Evolutionary conservation across 1,140 invertebrate genomes (phyloP), one percentile per base, ranked within the genome.

Genomic region (Zaprionus ghesquierei): DNA sequence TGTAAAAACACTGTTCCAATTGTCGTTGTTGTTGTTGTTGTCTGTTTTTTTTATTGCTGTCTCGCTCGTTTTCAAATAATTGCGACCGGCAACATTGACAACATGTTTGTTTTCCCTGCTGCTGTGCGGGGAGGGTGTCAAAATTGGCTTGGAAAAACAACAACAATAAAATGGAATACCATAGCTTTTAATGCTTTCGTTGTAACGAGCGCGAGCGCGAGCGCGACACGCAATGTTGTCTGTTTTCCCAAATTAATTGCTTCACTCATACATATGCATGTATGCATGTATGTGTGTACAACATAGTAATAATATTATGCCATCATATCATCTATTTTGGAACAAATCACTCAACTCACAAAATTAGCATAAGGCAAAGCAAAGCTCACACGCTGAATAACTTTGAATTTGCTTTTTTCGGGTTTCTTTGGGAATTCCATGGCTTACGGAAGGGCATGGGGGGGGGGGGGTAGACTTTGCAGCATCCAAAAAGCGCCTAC

Each of bases 61-160:
- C 68, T 55, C 68, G 56, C 60, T 49, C 68, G 35, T 10, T 65
- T 27, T 62, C 69, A 71, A 66, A 66, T 71, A 71, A 71, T 59
- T 58, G 62, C 22, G 27, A 68, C 27, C 60, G 56, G 65, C 70
- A 70, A 53, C 64, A 73, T 68, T 35, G 64, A 68, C 56, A 68
- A 61, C 64, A 68, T 61, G 64, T 55, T 73, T 71, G 53, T 33
- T 66, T 22, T 66, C 23, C 27, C 5, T 58, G 33, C 27, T n/a
- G n/a, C n/a, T n/a, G 20, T 15, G n/a, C 0, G 8, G 1, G 29
- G 5, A 4, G 35, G 2, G 27, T 29, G 27, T 41, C n/a, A 41
- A 41, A 41, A 41, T 41, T 41, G 35, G 35, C 15, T 41, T 15
- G 6, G 27, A 29, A 29, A 29, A 29, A 29, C 3, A 27, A 27